Base-by-base conservation (phyloP, 2,888 invertebrate genomes). In the Muscina levida region DNA sequence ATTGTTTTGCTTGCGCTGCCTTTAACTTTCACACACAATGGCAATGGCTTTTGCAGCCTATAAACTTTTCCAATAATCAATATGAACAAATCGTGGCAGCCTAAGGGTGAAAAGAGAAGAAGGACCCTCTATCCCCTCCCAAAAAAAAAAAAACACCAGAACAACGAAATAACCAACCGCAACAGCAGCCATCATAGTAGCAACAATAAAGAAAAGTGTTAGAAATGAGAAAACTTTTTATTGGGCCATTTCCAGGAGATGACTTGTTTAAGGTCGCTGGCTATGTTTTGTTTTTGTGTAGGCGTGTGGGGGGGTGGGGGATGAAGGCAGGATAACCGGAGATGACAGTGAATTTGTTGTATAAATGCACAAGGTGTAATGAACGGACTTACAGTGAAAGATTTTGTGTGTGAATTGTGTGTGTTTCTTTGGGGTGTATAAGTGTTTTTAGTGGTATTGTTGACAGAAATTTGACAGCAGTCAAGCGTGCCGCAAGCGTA, bases 381-480 rank as follows among this genome's bases (percentile, higher is more conserved):
- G n/a, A n/a, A n/a, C n/a, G n/a, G n/a, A n/a, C n/a, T n/a, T n/a
- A n/a, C n/a, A 31, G 31, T 31, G 39, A 26, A 42, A 5, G 24
- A 22, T 17, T 57, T 17, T 17, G 56, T 56, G n/a, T 26, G 53
- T 24, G 39, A 57, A 65, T 56, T 57, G 1, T 31, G 42, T 39
- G 13, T 42, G 11, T 39, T 17, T 37, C 2, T 37, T 24, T 15
- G 57, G n/a, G 48, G n/a, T n/a, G n/a, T n/a, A n/a, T 15, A 17
- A 57, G 57, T 42, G 39, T 42, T 72, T 75, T 81, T 77, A 81
- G 82, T 82, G 75, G 79, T 83, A 80, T 79, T 85, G 85, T 85
- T 87, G 87, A 87, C 88, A 87, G 87, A 87, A 87, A 87, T 87
- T 87, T 87, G 87, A 87, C 87, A 87, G 87, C 84, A 85, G 83